A percentile compares a stretch with the other conserved stretches of the same genome.
These are phyloP conservation scores for Corythornis leucogaster DNA, from an alignment of 2,797 vertebrate genomes.

Conservation along the genomic window DNA sequence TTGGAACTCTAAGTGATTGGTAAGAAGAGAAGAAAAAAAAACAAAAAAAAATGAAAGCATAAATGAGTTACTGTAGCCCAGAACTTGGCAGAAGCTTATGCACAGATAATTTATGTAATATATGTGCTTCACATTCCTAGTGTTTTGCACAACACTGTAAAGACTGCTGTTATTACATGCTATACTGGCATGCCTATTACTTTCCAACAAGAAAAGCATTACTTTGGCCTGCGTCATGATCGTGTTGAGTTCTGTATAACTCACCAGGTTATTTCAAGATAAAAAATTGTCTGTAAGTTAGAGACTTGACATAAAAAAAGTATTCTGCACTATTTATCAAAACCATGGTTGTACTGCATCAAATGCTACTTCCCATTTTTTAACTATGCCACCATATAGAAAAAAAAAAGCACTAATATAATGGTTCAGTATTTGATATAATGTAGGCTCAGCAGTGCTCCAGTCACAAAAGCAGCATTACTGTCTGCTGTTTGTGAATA, in stretches of 20 bases:
- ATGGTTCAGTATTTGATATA: not conserved
- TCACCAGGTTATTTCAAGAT: constrained; percentile 29
- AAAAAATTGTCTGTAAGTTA: constrained; percentile 34
- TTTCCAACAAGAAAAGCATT: constrained; percentile 52
- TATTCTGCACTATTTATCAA: not conserved
- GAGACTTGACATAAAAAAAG: not conserved
- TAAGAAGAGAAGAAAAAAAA: not conserved
- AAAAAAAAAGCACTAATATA: constrained; percentile 12
- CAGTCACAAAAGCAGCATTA: constrained; percentile 40
- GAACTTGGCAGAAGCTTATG: not conserved
- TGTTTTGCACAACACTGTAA: constrained; percentile 12
- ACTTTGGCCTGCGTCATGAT: constrained; percentile 10
- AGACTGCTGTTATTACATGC: constrained; percentile 33
- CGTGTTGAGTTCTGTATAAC: constrained; percentile 16
- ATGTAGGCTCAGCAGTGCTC: not conserved
- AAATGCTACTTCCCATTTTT: not conserved
- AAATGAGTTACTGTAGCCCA: not conserved
- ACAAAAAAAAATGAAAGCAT: not conserved
- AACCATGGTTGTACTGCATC: not conserved
- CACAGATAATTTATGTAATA: constrained; percentile 2
- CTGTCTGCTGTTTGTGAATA: constrained; percentile 1
- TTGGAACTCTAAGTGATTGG: not conserved
- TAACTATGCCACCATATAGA: not conserved
- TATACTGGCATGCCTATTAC: constrained; percentile 19
- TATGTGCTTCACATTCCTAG: not conserved